Conservation (phyloP, 1,140 invertebrate species). For the Ridgeia piscesae region DNA sequence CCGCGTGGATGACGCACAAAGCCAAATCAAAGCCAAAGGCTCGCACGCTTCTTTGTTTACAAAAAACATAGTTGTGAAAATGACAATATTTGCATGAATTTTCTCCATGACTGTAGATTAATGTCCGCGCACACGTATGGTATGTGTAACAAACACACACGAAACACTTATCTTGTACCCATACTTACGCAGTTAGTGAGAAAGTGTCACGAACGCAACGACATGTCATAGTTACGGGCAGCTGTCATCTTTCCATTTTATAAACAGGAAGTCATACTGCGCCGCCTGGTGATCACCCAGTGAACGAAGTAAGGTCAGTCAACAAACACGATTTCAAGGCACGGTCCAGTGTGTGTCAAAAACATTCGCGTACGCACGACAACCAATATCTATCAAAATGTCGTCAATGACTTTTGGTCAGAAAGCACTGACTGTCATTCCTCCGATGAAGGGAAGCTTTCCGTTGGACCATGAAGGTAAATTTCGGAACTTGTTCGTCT, state of each 20-base stretch:
- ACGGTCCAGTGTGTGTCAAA: background rate
- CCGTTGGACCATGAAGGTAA: conserved; percentile 17
- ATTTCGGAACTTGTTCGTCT: background rate
- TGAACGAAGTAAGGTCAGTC: background rate
- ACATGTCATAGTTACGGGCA: background rate
- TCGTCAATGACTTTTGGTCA: conserved; percentile 16
- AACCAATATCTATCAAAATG: background rate
- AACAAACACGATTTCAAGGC: conserved; percentile 3
- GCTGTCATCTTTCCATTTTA: conserved; percentile 15
- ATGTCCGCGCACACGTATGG: background rate
- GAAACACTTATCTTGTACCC: background rate
- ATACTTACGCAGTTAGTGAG: background rate
- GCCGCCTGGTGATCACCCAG: background rate
- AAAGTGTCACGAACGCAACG: background rate
- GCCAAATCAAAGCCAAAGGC: background rate
- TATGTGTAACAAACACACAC: background rate
- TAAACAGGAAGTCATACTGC: background rate
- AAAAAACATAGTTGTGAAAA: background rate
- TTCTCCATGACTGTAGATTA: background rate
- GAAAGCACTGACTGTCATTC: background rate
- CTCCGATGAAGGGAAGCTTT: conserved; percentile 14
- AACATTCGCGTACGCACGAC: background rate
- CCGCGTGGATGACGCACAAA: background rate
- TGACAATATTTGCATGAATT: background rate
- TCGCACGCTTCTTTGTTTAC: background rate